Conservation (phyloP, 1,140 invertebrate species). For the Ips typographus region DNA sequence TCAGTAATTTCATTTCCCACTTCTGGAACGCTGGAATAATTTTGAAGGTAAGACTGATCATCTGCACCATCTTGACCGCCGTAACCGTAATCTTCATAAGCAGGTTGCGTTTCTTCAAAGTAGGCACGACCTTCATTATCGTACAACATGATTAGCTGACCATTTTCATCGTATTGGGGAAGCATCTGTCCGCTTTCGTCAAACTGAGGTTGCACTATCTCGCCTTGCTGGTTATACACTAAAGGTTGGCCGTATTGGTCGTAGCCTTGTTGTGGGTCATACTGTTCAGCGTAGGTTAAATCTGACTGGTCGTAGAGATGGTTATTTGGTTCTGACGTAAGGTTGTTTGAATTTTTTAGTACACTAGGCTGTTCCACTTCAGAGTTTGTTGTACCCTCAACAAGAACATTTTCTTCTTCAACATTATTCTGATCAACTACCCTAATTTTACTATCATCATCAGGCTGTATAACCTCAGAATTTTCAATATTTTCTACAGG, state of each 20-base stretch:
- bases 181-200: constrained; percentile 39
- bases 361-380: background rate
- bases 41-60: background rate
- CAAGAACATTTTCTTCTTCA: too few species aligned
- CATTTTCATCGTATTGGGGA: constrained; percentile 43
- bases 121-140: constrained; percentile 31
- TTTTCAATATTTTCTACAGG: too few species aligned
- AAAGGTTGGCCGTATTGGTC: constrained; percentile 23
- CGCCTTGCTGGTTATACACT: constrained; percentile 19
- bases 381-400: too few species aligned
- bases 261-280: background rate
- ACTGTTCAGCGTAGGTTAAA: constrained; percentile 22
- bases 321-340: background rate
- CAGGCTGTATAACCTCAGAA: too few species aligned
- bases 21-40: background rate
- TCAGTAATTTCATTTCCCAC: background rate
- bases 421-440: too few species aligned
- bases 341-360: background rate
- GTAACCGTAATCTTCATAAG: constrained; percentile 40
- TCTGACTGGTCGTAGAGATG: background rate
- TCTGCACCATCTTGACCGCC: background rate
- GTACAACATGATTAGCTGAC: constrained; percentile 32
- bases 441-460: too few species aligned
- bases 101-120: constrained; percentile 17
- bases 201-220: constrained; percentile 32